Conservation (phyloP, 2,113 vertebrate genomes). For the Trematomus loennbergii region DNA sequence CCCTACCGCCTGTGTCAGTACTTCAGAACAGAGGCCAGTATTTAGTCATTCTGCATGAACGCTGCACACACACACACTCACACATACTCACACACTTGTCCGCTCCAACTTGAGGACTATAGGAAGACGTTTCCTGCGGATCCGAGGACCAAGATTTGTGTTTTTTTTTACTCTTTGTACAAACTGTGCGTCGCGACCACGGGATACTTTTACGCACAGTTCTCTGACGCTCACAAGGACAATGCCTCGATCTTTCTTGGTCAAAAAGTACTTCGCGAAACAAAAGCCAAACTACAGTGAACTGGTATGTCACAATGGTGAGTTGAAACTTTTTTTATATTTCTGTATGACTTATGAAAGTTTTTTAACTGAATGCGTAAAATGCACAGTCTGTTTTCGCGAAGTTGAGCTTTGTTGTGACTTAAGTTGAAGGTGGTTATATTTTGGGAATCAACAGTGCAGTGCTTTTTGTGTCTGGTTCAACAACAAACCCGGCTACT, state of each 20-base stretch:
- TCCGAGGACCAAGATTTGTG: slow-evolving; percentile 33
- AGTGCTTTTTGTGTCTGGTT: background rate
- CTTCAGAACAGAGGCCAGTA: slow-evolving; percentile 76
- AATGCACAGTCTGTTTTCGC: slow-evolving; percentile 17
- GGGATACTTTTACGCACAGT: slow-evolving; percentile 75
- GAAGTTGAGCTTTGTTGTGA: background rate
- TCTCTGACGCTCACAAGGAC: slow-evolving; percentile 61
- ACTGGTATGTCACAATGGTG: slow-evolving; percentile 92
- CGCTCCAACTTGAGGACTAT: slow-evolving; percentile 38
- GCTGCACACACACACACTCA: slow-evolving; percentile 45
- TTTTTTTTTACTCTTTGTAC: background rate
- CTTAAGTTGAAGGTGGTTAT: background rate
- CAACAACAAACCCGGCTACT: slow-evolving; percentile 34
- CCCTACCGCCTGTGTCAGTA: slow-evolving; percentile 77
- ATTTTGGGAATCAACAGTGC: background rate
- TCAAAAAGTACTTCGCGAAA: slow-evolving; percentile 93
- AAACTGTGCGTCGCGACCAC: slow-evolving; percentile 59
- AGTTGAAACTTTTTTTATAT: slow-evolving; percentile 52
- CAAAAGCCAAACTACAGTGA: slow-evolving; percentile 98
- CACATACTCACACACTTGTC: slow-evolving; percentile 36
- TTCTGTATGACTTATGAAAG: slow-evolving; percentile 12
- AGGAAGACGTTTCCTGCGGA: slow-evolving; percentile 44
- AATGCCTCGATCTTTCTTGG: slow-evolving; percentile 96
- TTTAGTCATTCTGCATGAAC: slow-evolving; percentile 74
- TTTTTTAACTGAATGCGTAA: background rate